Evolutionary conservation across 2,113 vertebrate species (phyloP).

Genomic region (Grallaria varia): DNA sequence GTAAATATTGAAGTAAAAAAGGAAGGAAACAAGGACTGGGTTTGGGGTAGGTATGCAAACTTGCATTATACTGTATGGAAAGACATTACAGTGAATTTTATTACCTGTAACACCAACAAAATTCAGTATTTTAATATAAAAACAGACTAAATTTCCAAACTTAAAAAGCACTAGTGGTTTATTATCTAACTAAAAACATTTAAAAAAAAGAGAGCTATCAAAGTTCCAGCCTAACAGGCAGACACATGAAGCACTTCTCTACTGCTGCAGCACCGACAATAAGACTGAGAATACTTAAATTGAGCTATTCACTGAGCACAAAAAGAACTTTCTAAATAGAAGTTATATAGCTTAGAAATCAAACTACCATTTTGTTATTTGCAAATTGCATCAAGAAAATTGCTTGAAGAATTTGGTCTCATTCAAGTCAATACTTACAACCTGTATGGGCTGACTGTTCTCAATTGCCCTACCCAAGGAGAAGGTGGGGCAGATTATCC

Average conservation of each 20-base stretch:
- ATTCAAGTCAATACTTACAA: neutral
- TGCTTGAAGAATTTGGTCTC: neutral
- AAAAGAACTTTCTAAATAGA: neutral
- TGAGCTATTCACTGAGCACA: neutral
- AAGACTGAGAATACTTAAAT: neutral
- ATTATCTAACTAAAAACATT: too few species aligned
- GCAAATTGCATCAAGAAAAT: neutral
- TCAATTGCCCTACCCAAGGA: neutral
- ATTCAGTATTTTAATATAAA: neutral
- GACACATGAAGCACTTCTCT: neutral
- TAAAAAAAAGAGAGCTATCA: too few species aligned
- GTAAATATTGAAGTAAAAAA: neutral
- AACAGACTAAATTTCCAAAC: neutral
- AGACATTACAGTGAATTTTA: neutral
- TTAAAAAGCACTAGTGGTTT: neutral
- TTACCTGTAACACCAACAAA: neutral
- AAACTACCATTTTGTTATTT: neutral
- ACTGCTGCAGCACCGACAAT: neutral
- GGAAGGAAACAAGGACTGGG: neutral
- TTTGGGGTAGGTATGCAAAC: neutral
- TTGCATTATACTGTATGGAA: neutral
- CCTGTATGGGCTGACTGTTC: neutral
- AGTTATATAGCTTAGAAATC: neutral
- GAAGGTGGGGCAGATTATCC: neutral
- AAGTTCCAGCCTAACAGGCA: neutral